Evolutionary conservation across 2,113 vertebrate genomes (phyloP).

Genomic region (Eira barbara): DNA sequence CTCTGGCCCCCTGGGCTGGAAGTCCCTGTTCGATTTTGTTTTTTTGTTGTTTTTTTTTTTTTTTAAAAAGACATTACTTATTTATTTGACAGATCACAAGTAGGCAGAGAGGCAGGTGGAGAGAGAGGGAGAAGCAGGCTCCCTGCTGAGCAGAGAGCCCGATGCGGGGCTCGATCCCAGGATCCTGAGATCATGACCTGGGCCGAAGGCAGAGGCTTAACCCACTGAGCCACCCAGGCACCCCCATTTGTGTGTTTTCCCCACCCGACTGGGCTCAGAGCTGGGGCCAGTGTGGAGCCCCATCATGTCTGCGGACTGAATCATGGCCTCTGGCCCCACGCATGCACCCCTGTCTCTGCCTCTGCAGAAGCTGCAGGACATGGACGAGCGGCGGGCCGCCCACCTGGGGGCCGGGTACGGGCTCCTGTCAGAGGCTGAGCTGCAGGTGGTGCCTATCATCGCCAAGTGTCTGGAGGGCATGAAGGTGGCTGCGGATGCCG

Average conservation of each 20-base stretch:
- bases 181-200: too few species aligned
- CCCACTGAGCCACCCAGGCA: too few species aligned
- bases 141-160: too few species aligned
- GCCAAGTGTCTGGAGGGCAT: constrained; percentile 94
- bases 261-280: background rate
- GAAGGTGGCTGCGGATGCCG: constrained; percentile 86
- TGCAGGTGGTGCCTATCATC: constrained; percentile 91
- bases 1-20: background rate
- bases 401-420: constrained; percentile 87
- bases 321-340: background rate
- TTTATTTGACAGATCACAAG: too few species aligned
- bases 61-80: too few species aligned
- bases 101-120: too few species aligned
- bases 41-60: too few species aligned
- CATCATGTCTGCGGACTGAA: background rate
- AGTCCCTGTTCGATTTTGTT: background rate
- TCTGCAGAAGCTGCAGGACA: constrained; percentile 89
- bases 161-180: too few species aligned
- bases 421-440: constrained; percentile 89
- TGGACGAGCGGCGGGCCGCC: constrained; percentile 88
- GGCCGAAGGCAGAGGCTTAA: too few species aligned
- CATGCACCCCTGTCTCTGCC: background rate
- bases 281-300: background rate
- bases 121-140: too few species aligned
- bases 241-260: background rate